Evolutionary conservation across 2,113 vertebrate species (phyloP).

Genomic region (Catagonus wagneri): DNA sequence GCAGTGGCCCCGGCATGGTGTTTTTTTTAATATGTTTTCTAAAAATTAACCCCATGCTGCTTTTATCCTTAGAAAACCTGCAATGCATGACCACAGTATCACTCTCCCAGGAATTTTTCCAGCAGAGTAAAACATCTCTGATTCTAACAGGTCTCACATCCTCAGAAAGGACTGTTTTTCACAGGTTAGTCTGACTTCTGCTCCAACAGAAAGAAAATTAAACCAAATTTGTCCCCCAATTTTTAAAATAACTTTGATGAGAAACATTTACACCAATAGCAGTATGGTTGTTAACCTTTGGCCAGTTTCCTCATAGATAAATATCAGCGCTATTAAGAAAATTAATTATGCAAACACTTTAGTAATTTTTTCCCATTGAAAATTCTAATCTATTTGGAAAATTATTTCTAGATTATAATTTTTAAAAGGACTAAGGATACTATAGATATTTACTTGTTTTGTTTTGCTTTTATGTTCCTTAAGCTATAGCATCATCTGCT

Average conservation of each 20-base stretch:
- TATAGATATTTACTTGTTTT: background rate
- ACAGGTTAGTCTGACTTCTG: background rate
- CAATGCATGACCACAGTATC: background rate
- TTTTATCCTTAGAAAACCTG: conserved; percentile 36
- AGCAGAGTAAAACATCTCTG: background rate
- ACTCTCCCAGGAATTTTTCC: background rate
- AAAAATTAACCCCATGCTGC: conserved; percentile 23
- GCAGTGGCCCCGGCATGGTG: background rate
- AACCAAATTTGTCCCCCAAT: background rate
- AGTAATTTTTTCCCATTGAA: background rate
- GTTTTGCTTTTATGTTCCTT: background rate
- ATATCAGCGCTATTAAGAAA: background rate
- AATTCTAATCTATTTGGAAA: conserved; percentile 26
- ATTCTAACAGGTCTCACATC: background rate
- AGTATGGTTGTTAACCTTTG: background rate
- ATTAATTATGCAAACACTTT: background rate
- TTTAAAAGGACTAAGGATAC: background rate
- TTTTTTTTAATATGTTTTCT: conserved; percentile 48
- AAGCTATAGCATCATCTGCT: background rate
- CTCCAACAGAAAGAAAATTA: background rate
- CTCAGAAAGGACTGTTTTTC: background rate
- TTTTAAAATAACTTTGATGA: conserved; percentile 10
- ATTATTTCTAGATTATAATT: background rate
- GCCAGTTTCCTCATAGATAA: background rate
- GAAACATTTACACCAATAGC: background rate